phyloP scores from a whole-genome alignment of 2,888 invertebrate species.

The Drosophila niveifrons region DNA sequence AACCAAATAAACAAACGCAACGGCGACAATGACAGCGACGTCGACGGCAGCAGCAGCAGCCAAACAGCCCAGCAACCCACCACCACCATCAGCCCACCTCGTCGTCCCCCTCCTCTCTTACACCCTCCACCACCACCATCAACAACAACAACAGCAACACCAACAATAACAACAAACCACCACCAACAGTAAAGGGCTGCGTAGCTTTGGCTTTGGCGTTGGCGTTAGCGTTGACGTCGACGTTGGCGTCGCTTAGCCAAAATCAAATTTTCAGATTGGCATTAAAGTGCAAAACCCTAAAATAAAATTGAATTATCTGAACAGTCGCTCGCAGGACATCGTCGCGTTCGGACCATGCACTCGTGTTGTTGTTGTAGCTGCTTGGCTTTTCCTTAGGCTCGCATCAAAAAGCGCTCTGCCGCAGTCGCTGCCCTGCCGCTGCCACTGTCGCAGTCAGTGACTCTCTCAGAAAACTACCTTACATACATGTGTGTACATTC shows the following conservation, averaged over 20 bases:
- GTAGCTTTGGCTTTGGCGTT: conserved; percentile 29
- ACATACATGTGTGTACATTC: conserved; percentile 24
- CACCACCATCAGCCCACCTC: conserved; percentile 40
- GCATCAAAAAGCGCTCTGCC: conserved; percentile 42
- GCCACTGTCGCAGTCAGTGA: conserved; percentile 16
- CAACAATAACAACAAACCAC: conserved; percentile 60
- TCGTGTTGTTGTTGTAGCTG: conserved; percentile 35
- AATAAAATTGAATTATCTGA: conserved; percentile 85
- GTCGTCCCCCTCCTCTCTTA: conserved; percentile 37
- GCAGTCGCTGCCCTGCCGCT: conserved; percentile 39
- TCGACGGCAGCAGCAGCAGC: conserved; percentile 34
- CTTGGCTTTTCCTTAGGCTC: conserved; percentile 44
- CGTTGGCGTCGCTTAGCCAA: conserved; percentile 75
- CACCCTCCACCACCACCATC: conserved; percentile 43
- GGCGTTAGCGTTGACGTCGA: conserved; percentile 40
- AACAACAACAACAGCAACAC: conserved; percentile 30
- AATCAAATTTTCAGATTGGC: conserved; percentile 84
- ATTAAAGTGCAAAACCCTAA: conserved; percentile 84
- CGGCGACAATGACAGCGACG: conserved; percentile 31
- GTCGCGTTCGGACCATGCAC: conserved; percentile 75
- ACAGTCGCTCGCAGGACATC: conserved; percentile 76
- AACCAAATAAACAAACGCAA: conserved; percentile 60
- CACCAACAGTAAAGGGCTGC: conserved; percentile 49
- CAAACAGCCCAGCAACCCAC: conserved; percentile 44
- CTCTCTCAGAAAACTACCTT: not conserved